These are phyloP conservation scores for Actenoides hombroni DNA, from an alignment of 2,113 vertebrate genomes.

Conservation along the genomic window DNA sequence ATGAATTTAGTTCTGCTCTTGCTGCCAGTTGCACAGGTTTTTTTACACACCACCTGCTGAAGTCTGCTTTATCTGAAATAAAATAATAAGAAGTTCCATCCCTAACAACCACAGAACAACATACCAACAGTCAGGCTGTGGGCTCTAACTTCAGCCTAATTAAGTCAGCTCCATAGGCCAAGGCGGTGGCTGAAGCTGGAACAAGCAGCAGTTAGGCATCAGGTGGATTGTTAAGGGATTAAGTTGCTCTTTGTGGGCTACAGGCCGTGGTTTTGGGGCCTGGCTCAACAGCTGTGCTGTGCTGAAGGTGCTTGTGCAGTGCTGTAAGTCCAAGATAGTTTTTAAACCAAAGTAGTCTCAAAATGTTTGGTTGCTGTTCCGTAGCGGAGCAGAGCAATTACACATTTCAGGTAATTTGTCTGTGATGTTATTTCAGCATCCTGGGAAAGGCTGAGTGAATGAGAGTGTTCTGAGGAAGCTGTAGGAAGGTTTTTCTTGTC, in stretches of 20 bases:
- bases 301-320: neutral
- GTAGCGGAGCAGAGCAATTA: neutral
- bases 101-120: neutral
- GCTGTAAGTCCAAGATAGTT: rapidly evolving
- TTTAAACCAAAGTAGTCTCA: neutral
- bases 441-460: neutral
- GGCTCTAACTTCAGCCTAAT: neutral
- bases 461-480: neutral
- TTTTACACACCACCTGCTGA: neutral
- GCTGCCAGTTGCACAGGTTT: neutral
- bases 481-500: neutral
- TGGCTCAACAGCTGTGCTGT: neutral
- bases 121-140: rapidly evolving
- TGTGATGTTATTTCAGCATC: neutral
- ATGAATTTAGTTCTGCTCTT: neutral
- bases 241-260: rapidly evolving
- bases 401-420: neutral
- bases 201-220: neutral
- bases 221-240: neutral
- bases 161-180: neutral
- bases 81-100: neutral
- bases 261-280: neutral
- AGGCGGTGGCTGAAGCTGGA: neutral
- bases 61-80: neutral
- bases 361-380: neutral